Evolutionary conservation across 2,113 vertebrate genomes (phyloP).

Genomic region (Epinephelus cyanopodus): DNA sequence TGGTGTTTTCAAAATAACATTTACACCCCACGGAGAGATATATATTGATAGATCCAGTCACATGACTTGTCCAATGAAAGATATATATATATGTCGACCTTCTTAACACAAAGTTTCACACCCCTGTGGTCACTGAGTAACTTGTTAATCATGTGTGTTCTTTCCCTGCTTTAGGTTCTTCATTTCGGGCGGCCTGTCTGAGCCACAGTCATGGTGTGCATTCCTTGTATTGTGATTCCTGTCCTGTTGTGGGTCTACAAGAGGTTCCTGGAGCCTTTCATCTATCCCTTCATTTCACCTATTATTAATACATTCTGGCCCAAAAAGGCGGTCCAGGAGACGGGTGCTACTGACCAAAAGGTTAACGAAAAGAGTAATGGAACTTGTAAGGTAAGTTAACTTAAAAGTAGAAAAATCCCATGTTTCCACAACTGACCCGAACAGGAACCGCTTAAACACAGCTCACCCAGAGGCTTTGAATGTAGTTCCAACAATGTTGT

Average conservation of each 20-base stretch:
- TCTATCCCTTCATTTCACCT: slow-evolving; percentile 92
- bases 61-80: background rate
- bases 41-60: background rate
- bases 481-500: background rate
- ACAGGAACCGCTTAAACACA: background rate
- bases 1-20: background rate
- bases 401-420: background rate
- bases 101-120: background rate
- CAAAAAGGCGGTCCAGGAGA: slow-evolving; percentile 83
- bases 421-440: background rate
- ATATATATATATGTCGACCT: background rate
- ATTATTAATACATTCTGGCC: slow-evolving; percentile 89
- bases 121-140: background rate
- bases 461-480: background rate
- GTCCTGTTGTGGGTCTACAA: slow-evolving; percentile 97
- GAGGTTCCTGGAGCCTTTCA: slow-evolving; percentile 93
- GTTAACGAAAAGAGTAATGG: slow-evolving; percentile 59
- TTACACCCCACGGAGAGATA: background rate
- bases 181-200: background rate
- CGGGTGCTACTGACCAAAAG: slow-evolving; percentile 37
- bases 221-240: slow-evolving; percentile 97
- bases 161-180: slow-evolving; percentile 22
- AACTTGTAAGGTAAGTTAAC: slow-evolving; percentile 81
- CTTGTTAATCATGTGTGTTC: background rate
- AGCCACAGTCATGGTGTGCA: slow-evolving; percentile 92